Evolutionary conservation across 1,140 invertebrate genomes (phyloP).

Genomic region (Maconellicoccus hirsutus): DNA sequence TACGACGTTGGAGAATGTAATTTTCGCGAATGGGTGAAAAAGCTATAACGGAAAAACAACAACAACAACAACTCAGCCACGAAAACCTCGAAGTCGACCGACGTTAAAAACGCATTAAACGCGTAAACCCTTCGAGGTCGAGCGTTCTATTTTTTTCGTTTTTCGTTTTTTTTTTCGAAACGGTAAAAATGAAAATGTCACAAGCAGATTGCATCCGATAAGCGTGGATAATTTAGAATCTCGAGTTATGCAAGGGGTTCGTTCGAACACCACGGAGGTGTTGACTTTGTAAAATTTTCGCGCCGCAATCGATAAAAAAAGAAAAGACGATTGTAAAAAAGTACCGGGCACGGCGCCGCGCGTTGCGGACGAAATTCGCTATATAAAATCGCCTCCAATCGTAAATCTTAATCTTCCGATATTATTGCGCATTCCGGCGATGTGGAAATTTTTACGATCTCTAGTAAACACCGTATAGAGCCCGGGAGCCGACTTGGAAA

Average conservation of each 20-base stretch:
- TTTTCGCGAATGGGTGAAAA: too few species aligned
- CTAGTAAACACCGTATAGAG: too few species aligned
- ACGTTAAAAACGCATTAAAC: not conserved
- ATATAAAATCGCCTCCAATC: not conserved
- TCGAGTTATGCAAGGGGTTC: not conserved
- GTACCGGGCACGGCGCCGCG: too few species aligned
- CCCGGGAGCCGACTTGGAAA: too few species aligned
- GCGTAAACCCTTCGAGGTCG: not conserved
- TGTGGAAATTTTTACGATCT: too few species aligned
- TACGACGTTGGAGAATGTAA: too few species aligned
- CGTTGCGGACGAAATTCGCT: not conserved
- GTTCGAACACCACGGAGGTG: not conserved
- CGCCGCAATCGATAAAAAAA: not conserved
- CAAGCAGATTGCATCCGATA: constrained; percentile 1
- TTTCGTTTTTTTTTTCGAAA: too few species aligned
- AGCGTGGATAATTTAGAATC: not conserved
- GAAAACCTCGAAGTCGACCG: not conserved
- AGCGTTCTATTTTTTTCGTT: not conserved
- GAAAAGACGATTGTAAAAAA: too few species aligned
- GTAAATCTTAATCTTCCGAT: constrained; percentile 3
- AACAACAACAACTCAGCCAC: too few species aligned
- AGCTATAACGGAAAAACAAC: too few species aligned
- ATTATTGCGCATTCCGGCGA: not conserved
- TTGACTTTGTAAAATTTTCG: constrained; percentile 3
- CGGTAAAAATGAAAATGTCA: constrained; percentile 4